phyloP scores from a whole-genome alignment of 2,797 vertebrate genomes.

The Platyrinchus mystaceus region DNA sequence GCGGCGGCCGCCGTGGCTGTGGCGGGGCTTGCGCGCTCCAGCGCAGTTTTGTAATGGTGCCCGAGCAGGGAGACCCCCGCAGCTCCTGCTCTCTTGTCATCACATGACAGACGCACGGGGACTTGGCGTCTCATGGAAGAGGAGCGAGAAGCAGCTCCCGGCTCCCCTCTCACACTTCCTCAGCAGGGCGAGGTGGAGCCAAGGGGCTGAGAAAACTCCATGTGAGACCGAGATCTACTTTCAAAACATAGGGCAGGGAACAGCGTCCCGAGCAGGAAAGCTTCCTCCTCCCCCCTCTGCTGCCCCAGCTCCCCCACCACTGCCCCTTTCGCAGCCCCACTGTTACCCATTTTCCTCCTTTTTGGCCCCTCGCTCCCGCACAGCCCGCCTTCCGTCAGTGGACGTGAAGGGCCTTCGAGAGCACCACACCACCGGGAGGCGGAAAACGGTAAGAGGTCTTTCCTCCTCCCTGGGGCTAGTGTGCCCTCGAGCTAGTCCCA shows the following conservation, averaged over 20 bases:
- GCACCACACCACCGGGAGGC: not conserved
- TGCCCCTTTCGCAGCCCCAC: not conserved
- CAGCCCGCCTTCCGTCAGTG: not conserved
- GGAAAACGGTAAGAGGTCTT: not conserved
- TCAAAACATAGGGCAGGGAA: not conserved
- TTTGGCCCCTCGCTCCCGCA: not conserved
- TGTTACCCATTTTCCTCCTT: too few species aligned
- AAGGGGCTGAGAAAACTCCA: not conserved
- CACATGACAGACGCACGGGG: constrained; percentile 85
- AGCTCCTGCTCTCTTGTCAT: constrained; percentile 81
- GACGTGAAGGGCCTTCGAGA: too few species aligned
- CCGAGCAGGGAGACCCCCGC: constrained; percentile 81
- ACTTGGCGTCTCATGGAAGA: constrained; percentile 2
- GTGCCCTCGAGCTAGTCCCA: not conserved
- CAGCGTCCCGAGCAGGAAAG: not conserved
- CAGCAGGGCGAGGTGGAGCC: not conserved
- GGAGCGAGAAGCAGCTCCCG: not conserved
- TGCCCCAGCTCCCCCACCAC: not conserved
- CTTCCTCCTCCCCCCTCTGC: too few species aligned
- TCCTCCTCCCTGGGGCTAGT: not conserved
- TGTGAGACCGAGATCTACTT: not conserved
- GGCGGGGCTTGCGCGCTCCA: constrained; percentile 52
- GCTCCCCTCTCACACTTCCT: not conserved
- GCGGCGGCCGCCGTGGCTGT: constrained; percentile 7
- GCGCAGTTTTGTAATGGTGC: constrained; percentile 85